Evolutionary conservation across 2,888 invertebrate species (phyloP).

Genomic region (Drosophila setosimentum): DNA sequence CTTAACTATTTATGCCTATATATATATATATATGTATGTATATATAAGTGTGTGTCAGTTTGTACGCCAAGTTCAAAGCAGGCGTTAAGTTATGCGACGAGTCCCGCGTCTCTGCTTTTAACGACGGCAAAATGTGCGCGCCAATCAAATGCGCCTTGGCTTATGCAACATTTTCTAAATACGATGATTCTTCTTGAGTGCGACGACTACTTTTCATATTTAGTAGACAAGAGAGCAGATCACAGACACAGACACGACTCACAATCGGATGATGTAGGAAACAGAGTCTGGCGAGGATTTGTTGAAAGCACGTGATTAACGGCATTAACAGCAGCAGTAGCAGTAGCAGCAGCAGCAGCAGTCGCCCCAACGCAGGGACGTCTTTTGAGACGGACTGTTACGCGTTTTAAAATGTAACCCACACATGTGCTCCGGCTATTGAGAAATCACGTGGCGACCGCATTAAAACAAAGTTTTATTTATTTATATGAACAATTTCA

Average conservation of each 20-base stretch:
- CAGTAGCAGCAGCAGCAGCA: slow-evolving; percentile 87
- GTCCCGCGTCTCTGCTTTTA: slow-evolving; percentile 42
- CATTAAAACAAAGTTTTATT: slow-evolving; percentile 60
- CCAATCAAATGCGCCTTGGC: slow-evolving; percentile 79
- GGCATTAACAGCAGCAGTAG: background rate
- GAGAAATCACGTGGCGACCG: slow-evolving; percentile 60
- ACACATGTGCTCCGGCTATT: slow-evolving; percentile 91
- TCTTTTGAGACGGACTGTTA: slow-evolving; percentile 98
- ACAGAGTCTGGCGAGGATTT: slow-evolving; percentile 16
- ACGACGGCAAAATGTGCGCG: slow-evolving; percentile 72
- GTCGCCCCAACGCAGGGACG: slow-evolving; percentile 98
- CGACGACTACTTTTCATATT: slow-evolving; percentile 25
- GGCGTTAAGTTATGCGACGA: slow-evolving; percentile 58
- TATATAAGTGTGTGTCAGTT: slow-evolving; percentile 8
- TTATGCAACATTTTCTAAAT: slow-evolving; percentile 78
- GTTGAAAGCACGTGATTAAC: background rate
- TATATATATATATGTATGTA: background rate
- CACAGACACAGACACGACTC: slow-evolving; percentile 20
- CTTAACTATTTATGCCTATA: slow-evolving; percentile 42
- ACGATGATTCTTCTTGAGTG: slow-evolving; percentile 23
- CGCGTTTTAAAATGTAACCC: slow-evolving; percentile 98
- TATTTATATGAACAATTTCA: slow-evolving; percentile 11
- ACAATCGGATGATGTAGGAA: slow-evolving; percentile 17
- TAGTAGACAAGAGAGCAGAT: slow-evolving; percentile 39
- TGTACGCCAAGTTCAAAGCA: slow-evolving; percentile 72